Evolutionary conservation across 1,140 invertebrate genomes (phyloP).

Genomic region (Psix sp.): DNA sequence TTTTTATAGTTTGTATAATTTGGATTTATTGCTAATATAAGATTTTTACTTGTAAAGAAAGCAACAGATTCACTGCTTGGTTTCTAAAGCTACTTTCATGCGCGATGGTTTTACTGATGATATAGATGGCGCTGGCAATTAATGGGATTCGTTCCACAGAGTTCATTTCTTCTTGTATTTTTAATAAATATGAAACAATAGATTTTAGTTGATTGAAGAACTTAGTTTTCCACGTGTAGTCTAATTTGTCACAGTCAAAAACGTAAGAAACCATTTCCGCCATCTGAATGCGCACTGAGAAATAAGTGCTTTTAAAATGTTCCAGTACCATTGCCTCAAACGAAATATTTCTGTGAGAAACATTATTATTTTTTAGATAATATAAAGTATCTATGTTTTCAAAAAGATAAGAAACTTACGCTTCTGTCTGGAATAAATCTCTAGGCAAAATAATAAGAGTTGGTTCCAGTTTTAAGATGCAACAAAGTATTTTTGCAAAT

Average conservation of each 20-base stretch:
- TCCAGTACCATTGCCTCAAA: slow-evolving; percentile 25
- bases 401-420: no score
- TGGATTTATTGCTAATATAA: not conserved
- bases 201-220: slow-evolving; percentile 42
- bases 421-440: slow-evolving; percentile 3
- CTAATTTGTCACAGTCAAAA: slow-evolving; percentile 21
- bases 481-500: slow-evolving; percentile 34
- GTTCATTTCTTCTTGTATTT: slow-evolving; percentile 1
- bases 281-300: slow-evolving; percentile 29
- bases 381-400: no score
- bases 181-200: slow-evolving; percentile 13
- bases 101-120: slow-evolving; percentile 31
- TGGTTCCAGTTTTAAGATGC: slow-evolving; percentile 20
- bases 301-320: slow-evolving; percentile 17
- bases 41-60: slow-evolving; percentile 32
- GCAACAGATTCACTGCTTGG: slow-evolving; percentile 35
- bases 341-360: slow-evolving; percentile 10
- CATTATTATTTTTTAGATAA: no score
- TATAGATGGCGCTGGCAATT: slow-evolving; percentile 32
- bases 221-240: slow-evolving; percentile 21
- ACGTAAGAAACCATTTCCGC: slow-evolving; percentile 13
- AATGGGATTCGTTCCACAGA: slow-evolving; percentile 25
- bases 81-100: slow-evolving; percentile 22
- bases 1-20: not conserved
- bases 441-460: slow-evolving; percentile 1